Percentiles rank a stretch among this genome's conserved stretches.
phyloP scores from a whole-genome alignment of 2,113 vertebrate species.

The Apodemus speciosus region DNA sequence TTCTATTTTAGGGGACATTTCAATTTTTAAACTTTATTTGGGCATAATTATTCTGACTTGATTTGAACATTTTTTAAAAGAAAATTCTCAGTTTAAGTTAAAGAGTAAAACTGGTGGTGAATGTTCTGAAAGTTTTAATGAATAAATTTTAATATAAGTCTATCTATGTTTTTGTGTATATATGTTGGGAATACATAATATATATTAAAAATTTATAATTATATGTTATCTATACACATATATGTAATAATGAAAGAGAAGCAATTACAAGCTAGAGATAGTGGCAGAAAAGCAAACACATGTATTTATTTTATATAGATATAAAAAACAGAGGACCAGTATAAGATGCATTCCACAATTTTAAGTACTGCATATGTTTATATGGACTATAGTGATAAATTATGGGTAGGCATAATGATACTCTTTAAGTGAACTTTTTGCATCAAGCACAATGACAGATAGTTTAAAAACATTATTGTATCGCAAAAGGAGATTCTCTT shows the following conservation, averaged over 20 bases:
- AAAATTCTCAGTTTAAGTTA: slow-evolving; percentile 7
- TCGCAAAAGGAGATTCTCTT: neutral
- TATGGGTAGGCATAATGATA: neutral
- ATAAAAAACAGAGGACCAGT: neutral
- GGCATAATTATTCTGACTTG: neutral
- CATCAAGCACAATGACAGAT: neutral
- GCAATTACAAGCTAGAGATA: neutral
- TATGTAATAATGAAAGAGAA: neutral
- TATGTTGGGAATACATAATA: neutral
- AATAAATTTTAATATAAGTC: neutral
- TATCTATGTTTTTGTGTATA: neutral
- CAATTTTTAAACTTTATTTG: neutral
- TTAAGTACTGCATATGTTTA: neutral
- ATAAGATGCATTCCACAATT: neutral
- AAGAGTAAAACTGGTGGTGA: neutral
- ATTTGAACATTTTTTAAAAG: neutral
- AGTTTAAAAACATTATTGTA: neutral
- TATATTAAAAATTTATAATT: neutral
- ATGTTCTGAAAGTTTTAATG: neutral
- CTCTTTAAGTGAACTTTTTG: neutral
- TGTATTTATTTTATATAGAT: neutral
- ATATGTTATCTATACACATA: neutral
- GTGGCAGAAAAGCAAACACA: neutral
- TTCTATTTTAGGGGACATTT: neutral
- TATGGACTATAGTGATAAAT: neutral